Conservation (phyloP, 2,797 vertebrate genomes). For the Ctenopoma kingsleyae region DNA sequence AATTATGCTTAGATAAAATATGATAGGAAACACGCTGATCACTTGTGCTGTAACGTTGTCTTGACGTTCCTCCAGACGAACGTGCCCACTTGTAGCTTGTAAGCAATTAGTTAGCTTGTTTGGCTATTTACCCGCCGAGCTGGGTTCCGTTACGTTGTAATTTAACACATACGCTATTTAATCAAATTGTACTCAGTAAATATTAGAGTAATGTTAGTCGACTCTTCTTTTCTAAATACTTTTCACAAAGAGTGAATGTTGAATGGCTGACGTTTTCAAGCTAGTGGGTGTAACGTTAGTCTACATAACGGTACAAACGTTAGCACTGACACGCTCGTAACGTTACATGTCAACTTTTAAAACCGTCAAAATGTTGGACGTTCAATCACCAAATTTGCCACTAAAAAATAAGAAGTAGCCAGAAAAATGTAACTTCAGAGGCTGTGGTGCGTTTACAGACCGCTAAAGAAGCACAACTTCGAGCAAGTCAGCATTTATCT, state of each 20-base stretch:
- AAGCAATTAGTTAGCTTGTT: constrained; percentile 46
- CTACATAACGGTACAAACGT: constrained; percentile 55
- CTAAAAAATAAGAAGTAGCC: neutral
- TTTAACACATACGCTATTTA: constrained; percentile 2
- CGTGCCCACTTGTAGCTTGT: constrained; percentile 64
- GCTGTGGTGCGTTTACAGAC: neutral
- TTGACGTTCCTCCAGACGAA: neutral
- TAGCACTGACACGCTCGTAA: neutral
- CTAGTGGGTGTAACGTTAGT: constrained; percentile 55
- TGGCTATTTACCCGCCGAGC: constrained; percentile 45
- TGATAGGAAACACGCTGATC: neutral
- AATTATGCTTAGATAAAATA: neutral
- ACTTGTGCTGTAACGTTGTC: neutral
- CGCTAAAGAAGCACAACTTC: constrained; percentile 5
- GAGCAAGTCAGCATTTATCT: neutral
- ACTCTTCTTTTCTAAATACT: neutral
- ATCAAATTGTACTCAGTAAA: neutral
- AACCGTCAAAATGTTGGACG: constrained; percentile 3
- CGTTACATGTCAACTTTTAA: constrained; percentile 39
- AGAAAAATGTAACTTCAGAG: rapidly evolving
- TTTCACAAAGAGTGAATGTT: neutral
- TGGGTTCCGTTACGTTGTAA: constrained; percentile 28
- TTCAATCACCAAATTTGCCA: neutral
- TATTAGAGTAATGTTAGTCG: neutral
- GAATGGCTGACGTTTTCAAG: constrained; percentile 35